Base-by-base conservation (phyloP, 2,888 invertebrate genomes). In the Agelastica alni region DNA sequence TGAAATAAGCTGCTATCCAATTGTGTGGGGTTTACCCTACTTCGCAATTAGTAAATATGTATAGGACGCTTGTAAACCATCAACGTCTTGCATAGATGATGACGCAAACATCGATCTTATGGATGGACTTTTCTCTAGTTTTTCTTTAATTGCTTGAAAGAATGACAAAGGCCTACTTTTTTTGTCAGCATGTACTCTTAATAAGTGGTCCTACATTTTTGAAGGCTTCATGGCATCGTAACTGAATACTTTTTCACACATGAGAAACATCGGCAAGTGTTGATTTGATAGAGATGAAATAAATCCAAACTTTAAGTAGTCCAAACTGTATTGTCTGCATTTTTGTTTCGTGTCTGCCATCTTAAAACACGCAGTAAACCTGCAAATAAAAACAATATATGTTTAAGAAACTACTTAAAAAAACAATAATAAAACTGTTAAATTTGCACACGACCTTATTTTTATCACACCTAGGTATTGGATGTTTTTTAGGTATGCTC, bases 91-190 rank as follows among this genome's bases (percentile, higher is more conserved):
- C 5, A 36, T 36, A 36, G 36, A 36, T 36, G 16, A 36, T 36
- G 18, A 36, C 16, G 36, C 36, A 36, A 36, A 36, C 36, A 36
- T 36, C 16, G 14, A 36, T 16, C 16, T 36, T 36, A 36, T 36
- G 16, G 36, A 36, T 36, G 16, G 1, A 1, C 2, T 4, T 20
- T 36, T 36, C 3, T 36, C 36, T 36, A 36, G 36, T 36, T 36
- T 36, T 36, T 4, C 36, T 36, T 16, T 16, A 16, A 36, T 5
- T 36, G 36, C 17, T 16, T 16, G 17, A 36, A 36, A 36, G 6
- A 16, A 36, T 1, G 36, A 6, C 17, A 14, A 14, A 1, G 13
- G 9, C 14, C 6, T 17, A 14, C n/a, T n/a, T n/a, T n/a, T n/a
- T n/a, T n/a, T n/a, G n/a, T n/a, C n/a, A n/a, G n/a, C n/a, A n/a